phyloP scores from a whole-genome alignment of 2,888 invertebrate genomes.

The Anoncus sp. region DNA sequence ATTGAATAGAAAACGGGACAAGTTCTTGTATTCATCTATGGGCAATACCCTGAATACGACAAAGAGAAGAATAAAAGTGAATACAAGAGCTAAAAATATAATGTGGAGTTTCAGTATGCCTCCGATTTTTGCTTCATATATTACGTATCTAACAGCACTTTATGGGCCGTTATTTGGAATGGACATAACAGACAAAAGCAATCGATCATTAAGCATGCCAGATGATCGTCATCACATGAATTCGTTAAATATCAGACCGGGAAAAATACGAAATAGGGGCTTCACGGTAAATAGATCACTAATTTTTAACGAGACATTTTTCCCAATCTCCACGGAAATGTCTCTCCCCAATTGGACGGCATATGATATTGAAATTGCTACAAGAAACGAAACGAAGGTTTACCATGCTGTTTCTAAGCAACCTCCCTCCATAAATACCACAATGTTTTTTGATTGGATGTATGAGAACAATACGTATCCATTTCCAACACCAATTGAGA shows the following conservation, averaged over 20 bases:
- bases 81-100: constrained; percentile 18
- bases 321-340: not conserved
- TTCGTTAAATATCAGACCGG: not conserved
- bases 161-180: not conserved
- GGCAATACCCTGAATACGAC: constrained; percentile 4
- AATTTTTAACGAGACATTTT: not conserved
- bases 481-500: not conserved
- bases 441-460: not conserved
- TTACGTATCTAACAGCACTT: not conserved
- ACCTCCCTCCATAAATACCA: not conserved
- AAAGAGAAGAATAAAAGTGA: not conserved
- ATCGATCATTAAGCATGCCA: not conserved
- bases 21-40: not conserved
- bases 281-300: not conserved
- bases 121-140: not conserved
- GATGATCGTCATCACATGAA: not conserved
- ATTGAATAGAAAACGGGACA: not conserved
- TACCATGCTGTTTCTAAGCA: not conserved
- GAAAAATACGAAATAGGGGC: not conserved
- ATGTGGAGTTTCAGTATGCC: constrained; percentile 1
- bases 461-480: not conserved
- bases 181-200: not conserved
- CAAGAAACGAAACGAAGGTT: not conserved
- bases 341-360: not conserved
- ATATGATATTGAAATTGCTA: not conserved